phyloP scores from a whole-genome alignment of 2,797 vertebrate species.

The Cottoperca gobio region DNA sequence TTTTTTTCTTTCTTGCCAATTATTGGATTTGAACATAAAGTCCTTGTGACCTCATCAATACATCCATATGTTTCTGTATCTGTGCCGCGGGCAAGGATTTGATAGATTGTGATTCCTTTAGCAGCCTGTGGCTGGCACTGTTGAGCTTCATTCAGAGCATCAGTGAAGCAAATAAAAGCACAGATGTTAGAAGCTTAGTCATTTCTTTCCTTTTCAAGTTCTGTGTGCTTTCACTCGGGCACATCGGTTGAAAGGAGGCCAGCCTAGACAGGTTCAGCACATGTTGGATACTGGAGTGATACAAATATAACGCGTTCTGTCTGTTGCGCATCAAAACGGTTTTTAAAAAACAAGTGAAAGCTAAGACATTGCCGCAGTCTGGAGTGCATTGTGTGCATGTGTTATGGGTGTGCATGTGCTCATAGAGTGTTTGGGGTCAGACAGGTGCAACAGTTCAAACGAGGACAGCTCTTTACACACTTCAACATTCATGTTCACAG shows the following conservation, averaged over 20 bases:
- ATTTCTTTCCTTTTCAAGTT: slow-evolving; percentile 21
- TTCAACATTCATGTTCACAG: slow-evolving; percentile 7
- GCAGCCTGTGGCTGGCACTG: slow-evolving; percentile 62
- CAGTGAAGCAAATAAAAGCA: slow-evolving; percentile 44
- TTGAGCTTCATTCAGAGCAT: slow-evolving; percentile 49
- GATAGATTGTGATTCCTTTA: slow-evolving; percentile 24
- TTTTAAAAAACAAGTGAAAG: background rate
- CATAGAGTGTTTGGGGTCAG: slow-evolving; percentile 55
- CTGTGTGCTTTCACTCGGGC: slow-evolving; percentile 9
- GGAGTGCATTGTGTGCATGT: slow-evolving; percentile 8
- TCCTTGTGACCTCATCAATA: slow-evolving; percentile 8
- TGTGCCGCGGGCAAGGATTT: background rate
- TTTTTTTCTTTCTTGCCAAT: slow-evolving; percentile 5
- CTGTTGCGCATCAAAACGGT: background rate
- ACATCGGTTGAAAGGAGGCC: background rate
- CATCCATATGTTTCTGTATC: background rate
- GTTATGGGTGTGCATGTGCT: slow-evolving; percentile 28
- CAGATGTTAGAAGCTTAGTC: slow-evolving; percentile 24
- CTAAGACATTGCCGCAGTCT: slow-evolving; percentile 6
- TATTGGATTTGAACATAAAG: slow-evolving; percentile 1
- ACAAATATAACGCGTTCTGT: background rate
- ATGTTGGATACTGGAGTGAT: background rate
- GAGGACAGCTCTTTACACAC: slow-evolving; percentile 41
- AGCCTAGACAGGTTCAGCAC: background rate
- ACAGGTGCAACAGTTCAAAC: slow-evolving; percentile 70